phyloP scores from a whole-genome alignment of 1,140 invertebrate species.

The Trichonephila inaurata region DNA sequence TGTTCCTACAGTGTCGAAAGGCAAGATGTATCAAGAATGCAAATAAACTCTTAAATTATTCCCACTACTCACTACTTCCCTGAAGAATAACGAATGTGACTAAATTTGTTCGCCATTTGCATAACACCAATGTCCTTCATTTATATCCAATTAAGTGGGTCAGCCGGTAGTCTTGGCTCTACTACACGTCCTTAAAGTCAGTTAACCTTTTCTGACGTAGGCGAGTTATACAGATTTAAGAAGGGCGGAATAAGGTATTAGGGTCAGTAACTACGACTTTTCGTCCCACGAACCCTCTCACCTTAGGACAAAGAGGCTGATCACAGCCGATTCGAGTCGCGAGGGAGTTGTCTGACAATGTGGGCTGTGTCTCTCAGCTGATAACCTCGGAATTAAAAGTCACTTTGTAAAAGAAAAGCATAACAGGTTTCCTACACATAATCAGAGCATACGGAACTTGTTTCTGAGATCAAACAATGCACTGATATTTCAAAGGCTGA shows the following conservation, averaged over 20 bases:
- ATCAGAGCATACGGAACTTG: conserved; percentile 7
- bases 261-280: conserved; percentile 29
- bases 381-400: conserved; percentile 36
- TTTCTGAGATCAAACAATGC: neutral
- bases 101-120: conserved; percentile 21
- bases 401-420: neutral
- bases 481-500: neutral
- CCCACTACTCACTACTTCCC: neutral
- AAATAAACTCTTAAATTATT: conserved; percentile 15
- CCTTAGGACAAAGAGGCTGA: neutral
- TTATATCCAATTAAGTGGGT: conserved; percentile 45
- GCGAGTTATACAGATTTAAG: conserved; percentile 24
- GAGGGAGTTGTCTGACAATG: conserved; percentile 3
- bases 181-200: conserved; percentile 2
- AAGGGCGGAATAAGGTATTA: conserved; percentile 52
- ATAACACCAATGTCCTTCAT: conserved; percentile 31
- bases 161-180: neutral
- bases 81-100: neutral
- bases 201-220: conserved; percentile 29
- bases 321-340: neutral
- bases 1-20: neutral
- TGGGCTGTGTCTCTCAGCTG: conserved; percentile 18
- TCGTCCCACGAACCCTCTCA: conserved; percentile 32
- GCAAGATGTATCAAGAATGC: neutral
- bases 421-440: conserved; percentile 16